Conservation (phyloP, 1,140 invertebrate genomes). For the Camponotus vicinus region DNA sequence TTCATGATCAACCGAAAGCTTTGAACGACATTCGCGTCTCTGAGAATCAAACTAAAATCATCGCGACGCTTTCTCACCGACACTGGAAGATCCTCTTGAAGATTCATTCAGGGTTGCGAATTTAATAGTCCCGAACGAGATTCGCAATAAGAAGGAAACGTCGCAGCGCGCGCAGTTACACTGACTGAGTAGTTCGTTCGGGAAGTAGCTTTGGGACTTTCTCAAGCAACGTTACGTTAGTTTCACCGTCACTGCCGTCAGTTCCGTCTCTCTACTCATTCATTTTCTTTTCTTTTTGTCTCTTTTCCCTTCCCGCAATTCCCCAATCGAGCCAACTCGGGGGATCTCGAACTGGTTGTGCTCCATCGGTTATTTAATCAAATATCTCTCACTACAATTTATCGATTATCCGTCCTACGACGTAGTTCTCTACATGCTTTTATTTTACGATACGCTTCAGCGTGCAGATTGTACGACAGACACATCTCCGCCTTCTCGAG, state of each 20-base stretch:
- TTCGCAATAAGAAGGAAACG: slow-evolving; percentile 8
- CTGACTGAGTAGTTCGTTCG: slow-evolving; percentile 49
- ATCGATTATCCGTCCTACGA: slow-evolving; percentile 13
- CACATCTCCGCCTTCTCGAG: not conserved
- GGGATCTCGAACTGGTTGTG: slow-evolving; percentile 14
- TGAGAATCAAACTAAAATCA: not conserved
- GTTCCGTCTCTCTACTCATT: not conserved
- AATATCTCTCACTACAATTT: slow-evolving; percentile 40
- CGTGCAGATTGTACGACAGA: slow-evolving; percentile 37
- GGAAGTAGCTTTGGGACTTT: slow-evolving; percentile 24
- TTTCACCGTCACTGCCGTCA: not conserved
- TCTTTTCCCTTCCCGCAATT: not conserved
- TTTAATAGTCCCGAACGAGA: not conserved
- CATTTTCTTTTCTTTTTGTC: not conserved
- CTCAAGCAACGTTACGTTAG: slow-evolving; percentile 38
- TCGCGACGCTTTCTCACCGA: not conserved
- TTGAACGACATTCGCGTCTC: not conserved
- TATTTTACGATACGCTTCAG: not conserved
- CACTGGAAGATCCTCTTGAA: not conserved
- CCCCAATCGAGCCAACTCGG: not conserved
- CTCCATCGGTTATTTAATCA: slow-evolving; percentile 58
- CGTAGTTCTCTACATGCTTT: not conserved
- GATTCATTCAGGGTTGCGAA: slow-evolving; percentile 10
- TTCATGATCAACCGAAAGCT: not conserved
- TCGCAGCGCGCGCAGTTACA: slow-evolving; percentile 37